Percentiles rank a stretch among this genome's conserved stretches.
Conservation (phyloP, 2,888 invertebrate species). For the Isoperla grammatica region DNA sequence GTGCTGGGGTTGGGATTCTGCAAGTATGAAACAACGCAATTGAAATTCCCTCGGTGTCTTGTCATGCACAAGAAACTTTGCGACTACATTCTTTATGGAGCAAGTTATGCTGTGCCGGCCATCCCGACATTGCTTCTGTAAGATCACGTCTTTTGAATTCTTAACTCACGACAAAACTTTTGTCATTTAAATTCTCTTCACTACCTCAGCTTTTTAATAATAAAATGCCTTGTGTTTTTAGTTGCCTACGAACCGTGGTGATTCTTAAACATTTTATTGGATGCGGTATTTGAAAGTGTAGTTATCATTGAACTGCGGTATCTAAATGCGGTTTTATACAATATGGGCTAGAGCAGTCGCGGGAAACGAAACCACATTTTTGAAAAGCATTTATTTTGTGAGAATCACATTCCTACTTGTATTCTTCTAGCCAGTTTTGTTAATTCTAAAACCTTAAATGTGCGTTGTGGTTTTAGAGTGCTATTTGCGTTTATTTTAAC, state of each 20-base stretch:
- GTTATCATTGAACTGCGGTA: no score
- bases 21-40: background rate
- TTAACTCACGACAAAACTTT: conserved; percentile 12
- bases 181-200: conserved; percentile 18
- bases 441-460: no score
- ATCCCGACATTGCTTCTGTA: background rate
- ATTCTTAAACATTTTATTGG: conserved; percentile 7
- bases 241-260: background rate
- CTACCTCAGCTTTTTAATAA: conserved; percentile 16
- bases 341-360: no score
- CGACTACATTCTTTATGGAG: conserved; percentile 12
- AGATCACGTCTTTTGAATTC: conserved; percentile 13
- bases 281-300: background rate
- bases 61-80: background rate
- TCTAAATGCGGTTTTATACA: no score
- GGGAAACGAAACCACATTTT: no score
- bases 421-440: no score
- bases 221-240: conserved; percentile 11
- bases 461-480: no score
- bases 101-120: conserved; percentile 1
- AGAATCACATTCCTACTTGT: no score
- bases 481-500: no score
- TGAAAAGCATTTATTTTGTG: no score
- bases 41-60: conserved; percentile 10
- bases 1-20: no score